Evolutionary conservation across 2,113 vertebrate species (phyloP), one percentile per base, ranked within the genome.

Genomic region (Malurus alboscapulatus): DNA sequence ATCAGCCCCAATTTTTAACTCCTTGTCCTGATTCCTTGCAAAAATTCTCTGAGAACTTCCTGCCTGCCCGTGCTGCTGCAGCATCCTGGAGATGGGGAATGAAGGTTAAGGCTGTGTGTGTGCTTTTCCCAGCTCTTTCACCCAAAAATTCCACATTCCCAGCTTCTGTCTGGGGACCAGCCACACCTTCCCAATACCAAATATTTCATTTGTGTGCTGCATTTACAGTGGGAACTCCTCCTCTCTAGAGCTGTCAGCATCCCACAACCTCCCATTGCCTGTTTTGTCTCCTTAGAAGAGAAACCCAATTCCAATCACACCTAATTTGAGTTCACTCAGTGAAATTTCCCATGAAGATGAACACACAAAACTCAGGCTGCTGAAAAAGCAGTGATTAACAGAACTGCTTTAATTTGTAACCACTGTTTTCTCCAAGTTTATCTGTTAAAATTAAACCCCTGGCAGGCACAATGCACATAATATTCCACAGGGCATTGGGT

Each of bases 271-370:
- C 73, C 63, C 76, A 44, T 26, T 62, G 63, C 84, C 63, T 50
- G 81, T 77, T 96, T 88, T 94, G 66, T 38, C 67, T 93, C 87
- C 92, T 82, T 69, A 47, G 61, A 95, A 94, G 11, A 79, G 88
- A 95, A 96, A 92, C 38, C 53, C 12, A 38, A 74, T 89, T 95
- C 69, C 48, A 61, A 30, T 92, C 62, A 87, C 92, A 90, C 68
- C 81, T 77, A 65, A 88, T 89, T 94, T 91, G 50, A 4, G 45
- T 66, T 84, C 44, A 30, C 38, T 55, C 77, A 58, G 66, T 57
- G 47, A 78, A 73, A 53, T 75, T 72, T 59, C 0, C 0, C 22
- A 17, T 65, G 32, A 75, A 38, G 55, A 53, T 24, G 54, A 94
- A n/a, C 36, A 36, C 24, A 30, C 17, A 48, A 47, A 74, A 44